phyloP scores from a whole-genome alignment of 1,140 invertebrate genomes.

The Diploscapter pachys region DNA sequence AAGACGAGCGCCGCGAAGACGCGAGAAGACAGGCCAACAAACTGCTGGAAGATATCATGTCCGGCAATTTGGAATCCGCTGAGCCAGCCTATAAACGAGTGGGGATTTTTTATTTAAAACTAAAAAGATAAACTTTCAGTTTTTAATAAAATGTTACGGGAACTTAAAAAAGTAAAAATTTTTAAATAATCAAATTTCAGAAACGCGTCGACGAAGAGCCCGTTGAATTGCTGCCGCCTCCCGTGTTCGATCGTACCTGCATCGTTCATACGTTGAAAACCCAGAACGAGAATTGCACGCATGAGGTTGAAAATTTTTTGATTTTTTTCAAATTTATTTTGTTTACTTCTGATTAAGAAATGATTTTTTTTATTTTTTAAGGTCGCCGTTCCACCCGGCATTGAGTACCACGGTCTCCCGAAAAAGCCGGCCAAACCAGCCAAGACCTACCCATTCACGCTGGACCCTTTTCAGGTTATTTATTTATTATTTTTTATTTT shows the following conservation, averaged over 20 bases:
- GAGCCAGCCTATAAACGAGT: too few species aligned
- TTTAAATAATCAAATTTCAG: background rate
- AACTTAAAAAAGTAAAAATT: background rate
- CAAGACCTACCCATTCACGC: conserved; percentile 86
- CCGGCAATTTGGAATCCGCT: too few species aligned
- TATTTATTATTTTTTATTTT: background rate
- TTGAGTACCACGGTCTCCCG: conserved; percentile 34
- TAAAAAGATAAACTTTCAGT: background rate
- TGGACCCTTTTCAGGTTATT: conserved; percentile 88
- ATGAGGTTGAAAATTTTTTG: conserved; percentile 28
- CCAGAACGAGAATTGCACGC: conserved; percentile 48
- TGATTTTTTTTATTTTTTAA: conserved; percentile 33
- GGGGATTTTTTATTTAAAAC: background rate
- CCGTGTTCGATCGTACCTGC: conserved; percentile 11
- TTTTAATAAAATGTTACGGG: background rate
- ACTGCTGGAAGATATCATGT: too few species aligned
- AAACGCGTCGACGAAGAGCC: background rate
- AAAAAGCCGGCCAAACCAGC: conserved; percentile 68
- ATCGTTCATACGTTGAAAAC: conserved; percentile 30
- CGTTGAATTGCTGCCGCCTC: background rate
- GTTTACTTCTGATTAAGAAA: background rate
- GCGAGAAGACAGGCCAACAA: too few species aligned
- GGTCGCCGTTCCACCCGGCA: conserved; percentile 60
- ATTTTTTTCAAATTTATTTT: background rate
- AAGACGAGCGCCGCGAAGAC: too few species aligned